phyloP scores from a whole-genome alignment of 2,797 vertebrate genomes.

The Coccyzus lansbergi region DNA sequence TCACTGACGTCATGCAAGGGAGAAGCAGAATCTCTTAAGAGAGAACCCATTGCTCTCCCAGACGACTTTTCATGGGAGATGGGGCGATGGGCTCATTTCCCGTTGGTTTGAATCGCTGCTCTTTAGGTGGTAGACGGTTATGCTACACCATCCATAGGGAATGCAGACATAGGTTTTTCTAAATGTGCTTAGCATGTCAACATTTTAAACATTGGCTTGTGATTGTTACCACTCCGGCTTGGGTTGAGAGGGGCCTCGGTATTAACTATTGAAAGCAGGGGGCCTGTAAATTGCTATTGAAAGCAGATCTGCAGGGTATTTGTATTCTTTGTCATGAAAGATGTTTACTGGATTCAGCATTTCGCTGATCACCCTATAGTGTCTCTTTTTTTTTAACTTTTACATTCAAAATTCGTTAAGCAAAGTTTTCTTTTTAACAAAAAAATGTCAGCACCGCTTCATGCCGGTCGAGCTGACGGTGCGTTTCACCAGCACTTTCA shows the following conservation, averaged over 20 bases:
- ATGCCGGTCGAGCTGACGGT: background rate
- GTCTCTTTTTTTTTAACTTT: constrained; percentile 14
- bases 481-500: constrained; percentile 25
- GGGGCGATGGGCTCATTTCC: background rate
- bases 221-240: constrained; percentile 51
- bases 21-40: background rate
- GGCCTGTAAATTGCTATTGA: constrained; percentile 54
- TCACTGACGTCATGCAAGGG: background rate
- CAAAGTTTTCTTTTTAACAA: constrained; percentile 8
- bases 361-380: constrained; percentile 50
- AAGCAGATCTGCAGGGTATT: constrained; percentile 62
- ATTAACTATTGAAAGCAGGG: constrained; percentile 70
- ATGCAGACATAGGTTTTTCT: constrained; percentile 70
- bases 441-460: constrained; percentile 27
- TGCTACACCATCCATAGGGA: constrained; percentile 51
- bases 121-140: constrained; percentile 42
- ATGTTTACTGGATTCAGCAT: constrained; percentile 68
- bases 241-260: constrained; percentile 54
- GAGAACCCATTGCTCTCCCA: background rate
- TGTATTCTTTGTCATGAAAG: constrained; percentile 74
- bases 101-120: background rate
- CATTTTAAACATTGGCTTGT: constrained; percentile 51
- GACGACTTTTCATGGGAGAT: background rate
- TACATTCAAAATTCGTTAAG: constrained; percentile 43
- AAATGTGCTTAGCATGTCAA: constrained; percentile 73